These are phyloP conservation scores for Papilio protenor DNA, from an alignment of 2,888 invertebrate species.

Conservation along the genomic window DNA sequence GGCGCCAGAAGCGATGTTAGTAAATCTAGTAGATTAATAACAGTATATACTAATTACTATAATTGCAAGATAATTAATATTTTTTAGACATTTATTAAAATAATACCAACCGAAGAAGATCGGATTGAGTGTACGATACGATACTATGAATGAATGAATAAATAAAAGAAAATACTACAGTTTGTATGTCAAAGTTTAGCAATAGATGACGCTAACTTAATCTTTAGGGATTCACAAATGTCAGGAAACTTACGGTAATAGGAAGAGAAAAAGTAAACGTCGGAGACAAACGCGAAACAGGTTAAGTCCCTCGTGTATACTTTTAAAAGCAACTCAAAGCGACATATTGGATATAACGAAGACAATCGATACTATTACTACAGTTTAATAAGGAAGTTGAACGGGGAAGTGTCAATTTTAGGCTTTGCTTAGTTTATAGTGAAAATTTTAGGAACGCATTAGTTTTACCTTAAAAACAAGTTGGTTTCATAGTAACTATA, in stretches of 20 bases:
- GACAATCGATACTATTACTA: not conserved
- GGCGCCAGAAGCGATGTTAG: not conserved
- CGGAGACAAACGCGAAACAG: not conserved
- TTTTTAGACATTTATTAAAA: not conserved
- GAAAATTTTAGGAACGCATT: not conserved
- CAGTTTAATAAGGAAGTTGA: not conserved
- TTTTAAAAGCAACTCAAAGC: not conserved
- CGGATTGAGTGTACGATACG: not conserved
- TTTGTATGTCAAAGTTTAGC: not conserved
- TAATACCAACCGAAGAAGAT: not conserved
- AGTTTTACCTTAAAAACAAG: not conserved
- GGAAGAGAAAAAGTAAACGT: not conserved
- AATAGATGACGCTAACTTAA: not conserved
- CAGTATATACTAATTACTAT: not conserved
- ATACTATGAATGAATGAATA: not conserved
- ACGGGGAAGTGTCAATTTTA: not conserved
- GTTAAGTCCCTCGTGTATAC: not conserved
- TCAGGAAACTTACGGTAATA: constrained; percentile 1
- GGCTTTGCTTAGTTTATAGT: no score
- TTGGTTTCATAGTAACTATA: not conserved
- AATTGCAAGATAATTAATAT: not conserved
- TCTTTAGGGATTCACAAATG: constrained; percentile 13
- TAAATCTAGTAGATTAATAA: not conserved
- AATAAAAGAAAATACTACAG: not conserved
- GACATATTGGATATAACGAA: not conserved